Evolutionary conservation across 2,113 vertebrate genomes (phyloP), one percentile per base, ranked within the genome.

Genomic region (Elachura formosa): DNA sequence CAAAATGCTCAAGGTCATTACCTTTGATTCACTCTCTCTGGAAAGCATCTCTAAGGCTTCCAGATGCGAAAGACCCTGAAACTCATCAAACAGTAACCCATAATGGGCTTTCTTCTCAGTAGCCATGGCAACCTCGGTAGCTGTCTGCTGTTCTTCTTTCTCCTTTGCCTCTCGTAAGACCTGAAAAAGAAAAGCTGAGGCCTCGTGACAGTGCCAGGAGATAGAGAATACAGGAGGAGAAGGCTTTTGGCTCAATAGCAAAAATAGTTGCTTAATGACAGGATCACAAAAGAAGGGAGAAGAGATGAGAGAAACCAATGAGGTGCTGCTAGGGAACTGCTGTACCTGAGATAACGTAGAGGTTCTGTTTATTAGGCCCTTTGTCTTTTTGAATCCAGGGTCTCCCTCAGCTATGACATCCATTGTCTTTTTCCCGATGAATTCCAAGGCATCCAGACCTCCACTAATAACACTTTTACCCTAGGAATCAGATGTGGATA

Each of bases 391-490:
- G 93, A 99, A 99, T 62, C 99, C 99, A 21, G 99, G 99, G 86
- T 99, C 99, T 67, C 99, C 99, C 95, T 99, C 99, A 59, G 99
- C 99, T 72, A 99, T 99, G 83, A 99, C 99, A 43, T 99, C 99
- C 99, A 99, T 99, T 38, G 99, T 99, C 97, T 99, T 99, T 96
- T 99, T 99, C 40, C 99, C 99, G 4, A 99, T 99, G 94, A 99
- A 99, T 97, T 99, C 99, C 97, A 99, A 98, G 66, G 99, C 99
- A 92, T 99, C 99, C 96, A 99, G 97, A 52, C 99, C 98, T 36
- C 99, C 99, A 25, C 95, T 98, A 78, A 99, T 98, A 86, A 99
- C 98, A 0, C 97, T 99, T 95, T 99, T 99, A 20, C 99, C 98
- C 99, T 99, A 94, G 45, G 64, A 59, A 97, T 86, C 38, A 97